These are phyloP conservation scores for Phrynosoma blainvillii DNA, from an alignment of 2,113 vertebrate genomes.

Conservation along the genomic window DNA sequence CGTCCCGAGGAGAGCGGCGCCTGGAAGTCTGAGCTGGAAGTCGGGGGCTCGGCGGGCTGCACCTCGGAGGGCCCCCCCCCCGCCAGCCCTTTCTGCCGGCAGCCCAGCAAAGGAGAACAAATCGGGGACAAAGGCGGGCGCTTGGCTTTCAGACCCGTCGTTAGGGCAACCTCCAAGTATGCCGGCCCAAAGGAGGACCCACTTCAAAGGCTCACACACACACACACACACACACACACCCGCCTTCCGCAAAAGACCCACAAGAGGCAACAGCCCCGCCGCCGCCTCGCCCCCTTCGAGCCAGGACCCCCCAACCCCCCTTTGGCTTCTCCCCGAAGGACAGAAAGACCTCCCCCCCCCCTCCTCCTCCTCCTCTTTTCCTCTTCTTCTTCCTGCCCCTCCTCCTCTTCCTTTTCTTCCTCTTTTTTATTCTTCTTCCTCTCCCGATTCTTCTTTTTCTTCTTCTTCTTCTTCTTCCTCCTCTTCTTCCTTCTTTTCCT, in stretches of 20 bases:
- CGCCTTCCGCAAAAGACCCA: no score
- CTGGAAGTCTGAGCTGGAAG: slow-evolving; percentile 97
- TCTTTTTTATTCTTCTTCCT: background rate
- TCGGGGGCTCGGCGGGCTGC: slow-evolving; percentile 96
- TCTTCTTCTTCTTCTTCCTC: no score
- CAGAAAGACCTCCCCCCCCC: background rate
- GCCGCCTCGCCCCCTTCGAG: background rate
- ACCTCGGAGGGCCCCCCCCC: slow-evolving; percentile 91
- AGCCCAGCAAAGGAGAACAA: slow-evolving; percentile 99
- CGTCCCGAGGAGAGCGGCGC: slow-evolving; percentile 93
- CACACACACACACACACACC: no score
- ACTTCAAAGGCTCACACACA: slow-evolving; percentile 98
- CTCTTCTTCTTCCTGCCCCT: background rate
- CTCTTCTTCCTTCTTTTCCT: no score
- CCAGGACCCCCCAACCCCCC: slow-evolving; percentile 53
- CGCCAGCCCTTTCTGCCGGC: slow-evolving; percentile 97
- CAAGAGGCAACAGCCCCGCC: no score
- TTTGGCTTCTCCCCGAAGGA: no score
- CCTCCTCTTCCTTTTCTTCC: slow-evolving; percentile 58
- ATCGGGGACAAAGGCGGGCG: slow-evolving; percentile 98
- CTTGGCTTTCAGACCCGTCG: slow-evolving; percentile 97
- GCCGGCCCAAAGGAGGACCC: slow-evolving; percentile 96
- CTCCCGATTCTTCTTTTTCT: background rate
- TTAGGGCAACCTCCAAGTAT: slow-evolving; percentile 99
- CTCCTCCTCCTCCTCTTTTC: slow-evolving; percentile 58